These are phyloP conservation scores for Bombus haemorrhoidalis DNA, from an alignment of 1,140 invertebrate genomes.

Conservation along the genomic window DNA sequence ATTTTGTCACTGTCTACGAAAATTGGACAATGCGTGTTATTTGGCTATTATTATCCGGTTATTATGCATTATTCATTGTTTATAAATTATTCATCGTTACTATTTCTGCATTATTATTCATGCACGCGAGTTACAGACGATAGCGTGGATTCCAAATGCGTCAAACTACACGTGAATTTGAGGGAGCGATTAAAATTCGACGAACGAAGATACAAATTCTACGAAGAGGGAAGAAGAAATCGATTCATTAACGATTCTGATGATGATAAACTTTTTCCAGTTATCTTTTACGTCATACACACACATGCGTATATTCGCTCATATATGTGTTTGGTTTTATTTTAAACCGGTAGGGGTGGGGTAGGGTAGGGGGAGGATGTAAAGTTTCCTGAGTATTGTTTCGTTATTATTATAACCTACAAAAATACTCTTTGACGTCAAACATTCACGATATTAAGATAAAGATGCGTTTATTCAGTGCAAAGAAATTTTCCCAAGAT, in stretches of 20 bases:
- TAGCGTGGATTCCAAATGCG: too few species aligned
- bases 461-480: not conserved
- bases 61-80: not conserved
- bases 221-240: too few species aligned
- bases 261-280: not conserved
- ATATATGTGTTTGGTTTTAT: not conserved
- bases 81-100: not conserved
- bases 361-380: accelerated
- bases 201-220: not conserved
- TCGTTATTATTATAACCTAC: not conserved
- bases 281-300: not conserved
- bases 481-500: not conserved
- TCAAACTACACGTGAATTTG: too few species aligned
- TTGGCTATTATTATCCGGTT: not conserved
- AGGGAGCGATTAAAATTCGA: not conserved
- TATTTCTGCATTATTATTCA: not conserved
- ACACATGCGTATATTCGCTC: too few species aligned
- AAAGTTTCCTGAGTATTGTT: not conserved
- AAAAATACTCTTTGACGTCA: not conserved
- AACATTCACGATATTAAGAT: not conserved
- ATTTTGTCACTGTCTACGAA: not conserved
- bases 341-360: not conserved
- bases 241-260: not conserved
- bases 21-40: not conserved
- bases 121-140: not conserved